Conservation (phyloP, 2,113 vertebrate species). For the Sylvilagus bachmani region DNA sequence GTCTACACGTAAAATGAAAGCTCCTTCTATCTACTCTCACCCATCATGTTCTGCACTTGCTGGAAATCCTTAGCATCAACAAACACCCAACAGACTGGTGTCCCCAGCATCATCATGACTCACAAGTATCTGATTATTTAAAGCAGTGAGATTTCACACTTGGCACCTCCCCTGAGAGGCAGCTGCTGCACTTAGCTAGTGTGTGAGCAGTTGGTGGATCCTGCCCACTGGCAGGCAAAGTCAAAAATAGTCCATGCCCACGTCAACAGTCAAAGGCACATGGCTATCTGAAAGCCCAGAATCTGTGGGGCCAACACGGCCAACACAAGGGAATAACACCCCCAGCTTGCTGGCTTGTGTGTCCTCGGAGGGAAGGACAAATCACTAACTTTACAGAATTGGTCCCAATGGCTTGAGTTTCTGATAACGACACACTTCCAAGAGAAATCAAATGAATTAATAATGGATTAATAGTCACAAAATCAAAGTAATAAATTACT, state of each 20-base stretch:
- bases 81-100: slow-evolving; percentile 30
- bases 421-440: neutral
- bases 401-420: neutral
- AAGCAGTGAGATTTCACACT: slow-evolving; percentile 75
- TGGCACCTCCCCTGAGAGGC: slow-evolving; percentile 71
- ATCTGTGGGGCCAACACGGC: slow-evolving; percentile 18
- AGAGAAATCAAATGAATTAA: neutral
- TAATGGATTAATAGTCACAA: neutral
- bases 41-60: neutral
- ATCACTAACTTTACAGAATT: neutral
- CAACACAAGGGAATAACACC: neutral
- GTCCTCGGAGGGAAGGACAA: neutral
- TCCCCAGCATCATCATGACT: slow-evolving; percentile 66
- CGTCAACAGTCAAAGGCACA: slow-evolving; percentile 46
- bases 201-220: slow-evolving; percentile 75
- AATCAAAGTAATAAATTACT: slow-evolving; percentile 19
- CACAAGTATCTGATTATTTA: slow-evolving; percentile 78
- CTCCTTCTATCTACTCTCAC: slow-evolving; percentile 6
- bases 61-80: slow-evolving; percentile 38
- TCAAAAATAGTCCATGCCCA: slow-evolving; percentile 76
- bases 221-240: slow-evolving; percentile 69
- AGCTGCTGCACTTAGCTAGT: slow-evolving; percentile 64
- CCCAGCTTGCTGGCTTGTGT: neutral
- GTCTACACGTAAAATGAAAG: neutral
- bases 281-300: slow-evolving; percentile 17